A percentile compares a stretch with the other conserved stretches of the same genome.
phyloP scores from a whole-genome alignment of 2,797 vertebrate genomes.

The Strix occidentalis region DNA sequence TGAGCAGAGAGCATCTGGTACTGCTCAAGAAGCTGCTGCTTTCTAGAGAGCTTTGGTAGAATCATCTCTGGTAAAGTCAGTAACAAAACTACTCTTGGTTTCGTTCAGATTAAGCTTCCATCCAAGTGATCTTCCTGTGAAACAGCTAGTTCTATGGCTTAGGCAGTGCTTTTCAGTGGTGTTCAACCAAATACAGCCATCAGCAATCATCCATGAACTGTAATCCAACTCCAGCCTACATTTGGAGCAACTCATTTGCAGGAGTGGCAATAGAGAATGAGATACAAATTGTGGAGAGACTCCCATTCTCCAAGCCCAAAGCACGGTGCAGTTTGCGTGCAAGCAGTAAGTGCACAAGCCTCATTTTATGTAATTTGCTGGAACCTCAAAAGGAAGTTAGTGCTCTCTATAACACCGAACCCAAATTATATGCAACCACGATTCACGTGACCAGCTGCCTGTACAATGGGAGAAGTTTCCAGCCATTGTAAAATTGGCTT shows the following conservation, averaged over 20 bases:
- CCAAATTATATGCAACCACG: background rate
- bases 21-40: background rate
- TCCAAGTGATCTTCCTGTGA: background rate
- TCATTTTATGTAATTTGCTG: background rate
- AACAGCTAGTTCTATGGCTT: background rate
- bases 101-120: background rate
- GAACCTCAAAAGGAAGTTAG: background rate
- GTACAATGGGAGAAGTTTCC: background rate
- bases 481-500: conserved; percentile 1
- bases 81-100: background rate
- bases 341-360: background rate
- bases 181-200: background rate
- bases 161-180: background rate
- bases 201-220: background rate
- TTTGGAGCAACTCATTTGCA: background rate
- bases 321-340: background rate
- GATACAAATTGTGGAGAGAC: background rate
- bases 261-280: background rate
- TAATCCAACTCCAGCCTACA: background rate
- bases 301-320: background rate
- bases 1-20: background rate
- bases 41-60: background rate
- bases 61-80: background rate
- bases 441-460: background rate
- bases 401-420: background rate